A percentile compares a stretch with the other conserved stretches of the same genome.
Conservation (phyloP, 2,113 vertebrate genomes). For the Alouatta palliata region DNA sequence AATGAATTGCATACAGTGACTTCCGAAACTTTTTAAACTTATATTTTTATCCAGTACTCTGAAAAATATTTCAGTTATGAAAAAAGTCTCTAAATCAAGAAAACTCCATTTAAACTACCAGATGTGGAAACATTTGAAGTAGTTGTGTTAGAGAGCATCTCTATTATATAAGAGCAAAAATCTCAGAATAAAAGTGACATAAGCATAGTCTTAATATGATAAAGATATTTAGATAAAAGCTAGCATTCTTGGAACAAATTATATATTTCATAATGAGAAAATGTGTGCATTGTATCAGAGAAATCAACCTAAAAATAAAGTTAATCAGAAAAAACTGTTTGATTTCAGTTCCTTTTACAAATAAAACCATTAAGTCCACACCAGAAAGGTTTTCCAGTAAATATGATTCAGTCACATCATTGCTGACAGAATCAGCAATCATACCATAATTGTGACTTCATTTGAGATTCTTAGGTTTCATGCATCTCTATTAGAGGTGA, state of each 20-base stretch:
- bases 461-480: background rate
- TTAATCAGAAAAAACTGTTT: background rate
- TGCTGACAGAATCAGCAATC: constrained; percentile 15
- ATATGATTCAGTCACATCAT: constrained; percentile 28
- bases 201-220: constrained; percentile 5
- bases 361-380: constrained; percentile 4
- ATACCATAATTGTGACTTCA: constrained; percentile 11
- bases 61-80: constrained; percentile 31
- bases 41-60: background rate
- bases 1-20: background rate
- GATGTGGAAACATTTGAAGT: constrained; percentile 12
- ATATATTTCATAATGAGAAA: background rate
- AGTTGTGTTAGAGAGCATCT: background rate
- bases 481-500: background rate
- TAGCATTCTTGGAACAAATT: constrained; percentile 17
- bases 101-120: background rate
- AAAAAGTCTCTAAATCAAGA: constrained; percentile 28
- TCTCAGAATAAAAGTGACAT: constrained; percentile 33
- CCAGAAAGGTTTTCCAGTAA: constrained; percentile 1
- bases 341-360: constrained; percentile 38
- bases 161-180: background rate
- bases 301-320: constrained; percentile 33
- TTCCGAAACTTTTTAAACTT: constrained; percentile 20
- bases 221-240: constrained; percentile 40
- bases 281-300: background rate